These are phyloP conservation scores for Pardalotus punctatus DNA, from an alignment of 2,113 vertebrate genomes.

Conservation along the genomic window DNA sequence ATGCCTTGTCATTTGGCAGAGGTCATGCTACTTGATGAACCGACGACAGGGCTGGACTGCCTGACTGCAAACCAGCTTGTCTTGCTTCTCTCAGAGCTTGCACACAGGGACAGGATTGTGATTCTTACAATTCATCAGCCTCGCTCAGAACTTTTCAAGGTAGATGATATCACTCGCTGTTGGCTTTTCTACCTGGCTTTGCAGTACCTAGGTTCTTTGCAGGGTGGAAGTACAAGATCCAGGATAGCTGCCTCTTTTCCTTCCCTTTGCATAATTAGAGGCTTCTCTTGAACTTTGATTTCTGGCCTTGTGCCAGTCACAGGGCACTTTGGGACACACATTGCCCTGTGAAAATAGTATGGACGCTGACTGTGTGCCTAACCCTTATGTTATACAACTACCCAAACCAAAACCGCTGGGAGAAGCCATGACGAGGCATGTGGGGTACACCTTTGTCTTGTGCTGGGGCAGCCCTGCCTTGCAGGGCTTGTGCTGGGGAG, in stretches of 20 bases:
- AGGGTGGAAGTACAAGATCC: background rate
- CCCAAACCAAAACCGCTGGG: background rate
- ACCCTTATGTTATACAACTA: background rate
- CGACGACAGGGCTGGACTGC: constrained; percentile 93
- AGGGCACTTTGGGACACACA: background rate
- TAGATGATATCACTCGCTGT: constrained; percentile 10
- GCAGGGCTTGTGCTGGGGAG: background rate
- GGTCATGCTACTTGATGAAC: constrained; percentile 92
- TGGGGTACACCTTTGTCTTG: background rate
- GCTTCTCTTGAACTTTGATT: background rate
- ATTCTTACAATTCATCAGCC: constrained; percentile 96
- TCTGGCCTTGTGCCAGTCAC: background rate
- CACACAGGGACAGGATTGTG: constrained; percentile 85
- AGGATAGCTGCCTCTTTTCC: background rate
- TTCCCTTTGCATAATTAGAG: background rate
- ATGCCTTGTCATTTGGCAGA: constrained; percentile 70
- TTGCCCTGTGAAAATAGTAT: background rate
- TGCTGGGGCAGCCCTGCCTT: background rate
- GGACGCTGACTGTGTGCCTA: background rate
- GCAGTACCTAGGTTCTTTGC: background rate
- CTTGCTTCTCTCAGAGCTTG: constrained; percentile 82
- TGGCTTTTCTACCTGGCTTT: background rate
- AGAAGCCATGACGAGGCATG: background rate
- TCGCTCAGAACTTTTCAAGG: constrained; percentile 92
- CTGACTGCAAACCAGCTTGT: constrained; percentile 95